Evolutionary conservation across 2,113 vertebrate genomes (phyloP).

Genomic region (Lota lota): DNA sequence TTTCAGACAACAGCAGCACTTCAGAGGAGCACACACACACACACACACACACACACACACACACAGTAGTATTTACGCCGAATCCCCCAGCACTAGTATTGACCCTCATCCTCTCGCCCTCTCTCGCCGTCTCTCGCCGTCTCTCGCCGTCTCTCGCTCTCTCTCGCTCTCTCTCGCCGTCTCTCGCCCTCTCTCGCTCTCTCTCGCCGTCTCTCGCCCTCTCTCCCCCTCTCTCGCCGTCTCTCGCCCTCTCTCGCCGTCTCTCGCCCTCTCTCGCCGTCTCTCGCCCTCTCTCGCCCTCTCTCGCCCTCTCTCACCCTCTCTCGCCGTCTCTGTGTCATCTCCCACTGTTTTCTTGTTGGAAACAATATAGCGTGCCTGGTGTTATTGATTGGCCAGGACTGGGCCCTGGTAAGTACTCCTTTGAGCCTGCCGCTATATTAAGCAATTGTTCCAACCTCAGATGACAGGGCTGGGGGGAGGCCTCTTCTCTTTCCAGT

Average conservation of each 20-base stretch:
- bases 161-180: constrained; percentile 36
- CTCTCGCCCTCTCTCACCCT: constrained; percentile 32
- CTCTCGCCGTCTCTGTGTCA: constrained; percentile 27
- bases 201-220: constrained; percentile 33
- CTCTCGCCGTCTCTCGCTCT: no score
- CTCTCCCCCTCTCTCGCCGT: constrained; percentile 23
- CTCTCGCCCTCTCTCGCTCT: constrained; percentile 28
- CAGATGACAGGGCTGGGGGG: constrained; percentile 82
- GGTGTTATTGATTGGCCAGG: constrained; percentile 83
- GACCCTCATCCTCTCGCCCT: constrained; percentile 47
- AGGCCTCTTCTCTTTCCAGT: constrained; percentile 67
- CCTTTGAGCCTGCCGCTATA: constrained; percentile 81
- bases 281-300: constrained; percentile 69
- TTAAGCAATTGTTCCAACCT: constrained; percentile 87
- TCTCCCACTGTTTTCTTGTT: constrained; percentile 71
- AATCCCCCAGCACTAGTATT: constrained; percentile 59
- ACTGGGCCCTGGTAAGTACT: constrained; percentile 75
- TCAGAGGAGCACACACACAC: constrained; percentile 21
- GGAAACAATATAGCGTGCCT: constrained; percentile 74
- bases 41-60: no score
- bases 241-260: constrained; percentile 69
- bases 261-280: constrained; percentile 24
- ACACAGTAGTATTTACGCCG: constrained; percentile 41
- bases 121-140: constrained; percentile 60
- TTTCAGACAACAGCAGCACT: constrained; percentile 51